Base-by-base conservation (phyloP, 2,113 vertebrate species). In the Tragelaphus buxtoni region DNA sequence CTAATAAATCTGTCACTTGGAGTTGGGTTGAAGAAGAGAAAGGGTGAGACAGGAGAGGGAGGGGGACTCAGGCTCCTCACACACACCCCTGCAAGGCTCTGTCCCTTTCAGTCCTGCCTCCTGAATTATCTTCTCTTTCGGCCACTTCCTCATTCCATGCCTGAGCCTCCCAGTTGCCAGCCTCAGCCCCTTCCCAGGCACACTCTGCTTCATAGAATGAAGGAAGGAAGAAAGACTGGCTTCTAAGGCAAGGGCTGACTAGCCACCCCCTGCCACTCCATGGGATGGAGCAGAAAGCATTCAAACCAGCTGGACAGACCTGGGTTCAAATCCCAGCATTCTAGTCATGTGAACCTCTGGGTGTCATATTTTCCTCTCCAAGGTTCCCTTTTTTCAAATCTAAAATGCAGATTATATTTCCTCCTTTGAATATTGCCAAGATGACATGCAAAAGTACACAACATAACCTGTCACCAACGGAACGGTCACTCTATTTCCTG, bases 1-100 rank as follows among this genome's bases (percentile, higher is more conserved):
- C 96, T 98, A 98, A 98, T 99, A 98, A 98, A 98, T 98, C 98
- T 98, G 98, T 97, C 98, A 97, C 95, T 90, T 98, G 97, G 98
- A 97, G 97, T 98, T 98, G 96, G 96, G 86, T 89, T 96, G 96
- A 96, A 94, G 88, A 95, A 58, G 94, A 87, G 69, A 63, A 72
- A 87, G 45, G 32, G 63, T 63, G 61, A 63, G 82, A 45, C 11
- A 81, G 47, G 39, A 39, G 61, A 63, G 80, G 93, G 96, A 92
- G 53, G 74, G 28, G 88, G 91, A 86, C 94, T 95, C 84, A 87
- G 97, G 90, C 97, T 76, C 88, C 97, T 96, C 94, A 88, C 1
- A 5, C 90, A 96, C 93, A 97, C 85, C 49, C 88, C 79, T 51
- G 47, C 0, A 0, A 95, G 56, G 24, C 56, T 83, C 58, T 74